phyloP scores from a whole-genome alignment of 2,113 vertebrate genomes.

The Hoplias malabaricus region DNA sequence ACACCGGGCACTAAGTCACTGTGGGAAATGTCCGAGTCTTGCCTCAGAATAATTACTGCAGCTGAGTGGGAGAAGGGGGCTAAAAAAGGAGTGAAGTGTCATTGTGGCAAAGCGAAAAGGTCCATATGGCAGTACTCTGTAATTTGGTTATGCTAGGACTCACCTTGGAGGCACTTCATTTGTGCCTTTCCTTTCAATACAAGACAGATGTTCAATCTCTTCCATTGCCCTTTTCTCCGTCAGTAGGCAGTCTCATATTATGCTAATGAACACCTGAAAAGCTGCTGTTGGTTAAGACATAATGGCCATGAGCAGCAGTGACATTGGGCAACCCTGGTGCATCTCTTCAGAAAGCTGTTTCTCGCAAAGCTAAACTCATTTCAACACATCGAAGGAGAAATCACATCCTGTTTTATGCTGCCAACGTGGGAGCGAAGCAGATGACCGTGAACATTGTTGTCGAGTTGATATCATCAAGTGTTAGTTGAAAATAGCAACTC shows the following conservation, averaged over 20 bases:
- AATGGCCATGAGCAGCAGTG: slow-evolving; percentile 17
- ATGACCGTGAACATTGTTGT: too few relatives aligned
- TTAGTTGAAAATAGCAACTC: too few relatives aligned
- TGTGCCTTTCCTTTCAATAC: slow-evolving; percentile 32
- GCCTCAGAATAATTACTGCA: slow-evolving; percentile 4
- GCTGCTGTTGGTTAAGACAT: slow-evolving; percentile 34
- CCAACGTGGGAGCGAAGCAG: too few relatives aligned
- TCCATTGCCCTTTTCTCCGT: slow-evolving; percentile 36
- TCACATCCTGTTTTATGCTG: not conserved
- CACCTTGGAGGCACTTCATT: slow-evolving; percentile 48
- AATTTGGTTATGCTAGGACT: slow-evolving; percentile 41
- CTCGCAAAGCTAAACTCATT: not conserved
- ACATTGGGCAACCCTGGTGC: slow-evolving; percentile 24
- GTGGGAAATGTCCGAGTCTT: slow-evolving; percentile 18
- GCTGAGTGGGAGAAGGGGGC: not conserved
- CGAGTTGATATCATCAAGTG: too few relatives aligned
- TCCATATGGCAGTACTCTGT: slow-evolving; percentile 41
- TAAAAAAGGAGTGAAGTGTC: slow-evolving; percentile 9
- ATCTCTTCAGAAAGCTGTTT: slow-evolving; percentile 3
- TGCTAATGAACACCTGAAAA: slow-evolving; percentile 46
- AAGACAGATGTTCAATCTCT: slow-evolving; percentile 50
- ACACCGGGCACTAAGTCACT: not conserved
- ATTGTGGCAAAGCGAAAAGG: slow-evolving; percentile 21
- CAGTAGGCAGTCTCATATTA: slow-evolving; percentile 41
- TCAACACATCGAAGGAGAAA: not conserved